These are phyloP conservation scores for Amaurobius ferox DNA, from an alignment of 2,888 invertebrate species.

Conservation along the genomic window DNA sequence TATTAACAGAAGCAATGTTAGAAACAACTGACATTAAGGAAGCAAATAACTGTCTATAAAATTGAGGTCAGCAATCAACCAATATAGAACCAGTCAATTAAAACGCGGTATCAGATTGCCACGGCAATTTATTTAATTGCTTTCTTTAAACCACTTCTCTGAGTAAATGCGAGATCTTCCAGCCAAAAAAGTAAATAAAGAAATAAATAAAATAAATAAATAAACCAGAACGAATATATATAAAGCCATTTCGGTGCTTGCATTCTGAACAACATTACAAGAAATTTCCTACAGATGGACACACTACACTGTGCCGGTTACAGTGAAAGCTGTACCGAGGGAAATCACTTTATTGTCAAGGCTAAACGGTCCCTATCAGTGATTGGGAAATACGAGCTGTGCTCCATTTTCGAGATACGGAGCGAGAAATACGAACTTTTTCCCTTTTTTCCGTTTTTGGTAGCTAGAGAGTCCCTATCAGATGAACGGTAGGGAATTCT, in stretches of 20 bases:
- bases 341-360: slow-evolving; percentile 13
- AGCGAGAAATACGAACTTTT: neutral
- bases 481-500: slow-evolving; percentile 6
- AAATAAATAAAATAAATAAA: no score
- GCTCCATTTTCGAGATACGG: slow-evolving; percentile 13
- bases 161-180: neutral
- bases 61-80: neutral
- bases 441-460: neutral
- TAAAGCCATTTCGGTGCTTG: slow-evolving; percentile 5
- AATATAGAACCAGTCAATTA: neutral
- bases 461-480: slow-evolving; percentile 9
- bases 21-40: neutral
- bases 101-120: neutral
- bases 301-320: neutral
- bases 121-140: slow-evolving; percentile 2
- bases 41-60: neutral
- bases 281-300: neutral
- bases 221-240: neutral
- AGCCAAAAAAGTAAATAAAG: neutral
- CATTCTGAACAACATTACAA: neutral
- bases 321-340: neutral
- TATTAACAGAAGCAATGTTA: neutral
- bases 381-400: slow-evolving; percentile 12
- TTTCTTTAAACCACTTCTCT: neutral
- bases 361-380: slow-evolving; percentile 12